Conservation (phyloP, 2,797 vertebrate species). For the Hirundo rustica region DNA sequence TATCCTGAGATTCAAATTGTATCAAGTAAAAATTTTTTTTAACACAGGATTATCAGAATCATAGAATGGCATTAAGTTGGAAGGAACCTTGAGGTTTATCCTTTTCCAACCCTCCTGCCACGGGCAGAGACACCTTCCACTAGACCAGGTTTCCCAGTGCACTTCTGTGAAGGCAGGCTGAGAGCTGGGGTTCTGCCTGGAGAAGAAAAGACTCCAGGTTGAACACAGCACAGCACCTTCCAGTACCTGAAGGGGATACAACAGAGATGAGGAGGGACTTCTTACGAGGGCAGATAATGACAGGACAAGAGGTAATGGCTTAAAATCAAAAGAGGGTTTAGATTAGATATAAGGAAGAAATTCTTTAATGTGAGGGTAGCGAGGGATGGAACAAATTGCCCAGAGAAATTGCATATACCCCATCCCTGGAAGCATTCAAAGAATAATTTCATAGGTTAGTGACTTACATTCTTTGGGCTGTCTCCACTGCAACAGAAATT, state of each 20-base stretch:
- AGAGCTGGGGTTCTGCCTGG: neutral
- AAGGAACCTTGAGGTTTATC: neutral
- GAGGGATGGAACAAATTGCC: neutral
- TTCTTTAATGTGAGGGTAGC: neutral
- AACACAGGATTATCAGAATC: neutral
- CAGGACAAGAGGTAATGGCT: neutral
- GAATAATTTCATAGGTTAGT: neutral
- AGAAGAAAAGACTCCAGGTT: neutral
- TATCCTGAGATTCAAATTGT: neutral
- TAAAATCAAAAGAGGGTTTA: neutral
- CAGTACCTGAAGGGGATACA: neutral
- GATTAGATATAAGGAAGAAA: neutral
- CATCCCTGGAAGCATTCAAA: neutral
- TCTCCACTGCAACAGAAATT: neutral
- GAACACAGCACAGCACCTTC: neutral
- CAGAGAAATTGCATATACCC: neutral
- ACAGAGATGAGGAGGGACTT: neutral
- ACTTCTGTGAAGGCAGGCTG: neutral
- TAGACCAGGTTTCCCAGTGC: neutral
- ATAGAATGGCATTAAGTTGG: neutral
- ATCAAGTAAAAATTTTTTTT: neutral
- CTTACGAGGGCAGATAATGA: neutral
- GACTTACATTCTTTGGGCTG: neutral
- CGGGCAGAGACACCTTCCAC: accelerated
- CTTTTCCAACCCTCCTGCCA: neutral